Evolutionary conservation across 2,797 vertebrate genomes (phyloP).

Genomic region (Arctocebus calabarensis): DNA sequence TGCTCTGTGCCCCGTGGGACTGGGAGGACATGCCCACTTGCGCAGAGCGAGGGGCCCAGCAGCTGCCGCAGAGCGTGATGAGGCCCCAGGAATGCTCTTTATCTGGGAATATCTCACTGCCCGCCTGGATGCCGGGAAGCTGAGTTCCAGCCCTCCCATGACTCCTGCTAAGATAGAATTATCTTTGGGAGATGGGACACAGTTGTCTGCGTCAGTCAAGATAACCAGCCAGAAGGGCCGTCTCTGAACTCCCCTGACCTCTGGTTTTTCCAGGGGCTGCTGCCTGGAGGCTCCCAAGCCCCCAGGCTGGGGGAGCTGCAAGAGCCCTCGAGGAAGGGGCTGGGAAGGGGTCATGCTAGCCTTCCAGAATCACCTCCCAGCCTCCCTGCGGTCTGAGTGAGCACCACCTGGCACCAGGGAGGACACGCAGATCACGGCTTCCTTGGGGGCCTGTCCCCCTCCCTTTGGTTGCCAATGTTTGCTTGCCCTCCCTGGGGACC

Average conservation of each 20-base stretch:
- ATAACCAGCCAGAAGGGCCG: accelerated
- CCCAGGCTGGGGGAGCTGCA: not conserved
- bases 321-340: not conserved
- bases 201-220: constrained; percentile 66
- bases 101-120: constrained; percentile 52
- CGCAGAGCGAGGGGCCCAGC: constrained; percentile 57
- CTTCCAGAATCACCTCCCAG: accelerated
- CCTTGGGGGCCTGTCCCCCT: not conserved
- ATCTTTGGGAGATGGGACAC: not conserved
- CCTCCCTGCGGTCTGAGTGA: not conserved
- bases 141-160: not conserved
- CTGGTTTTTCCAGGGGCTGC: not conserved
- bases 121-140: not conserved
- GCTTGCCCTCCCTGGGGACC: not conserved
- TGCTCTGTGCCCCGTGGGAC: constrained; percentile 61
- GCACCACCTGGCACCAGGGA: not conserved
- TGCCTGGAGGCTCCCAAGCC: not conserved
- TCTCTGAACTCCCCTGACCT: not conserved
- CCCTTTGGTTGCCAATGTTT: not conserved
- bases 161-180: not conserved
- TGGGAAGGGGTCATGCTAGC: accelerated
- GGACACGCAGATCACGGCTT: not conserved
- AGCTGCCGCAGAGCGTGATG: constrained; percentile 65
- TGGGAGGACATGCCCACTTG: constrained; percentile 62
- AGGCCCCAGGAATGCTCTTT: constrained; percentile 70